A percentile compares a stretch with the other conserved stretches of the same genome.
phyloP scores from a whole-genome alignment of 2,888 invertebrate genomes.

The Acleris laterana region DNA sequence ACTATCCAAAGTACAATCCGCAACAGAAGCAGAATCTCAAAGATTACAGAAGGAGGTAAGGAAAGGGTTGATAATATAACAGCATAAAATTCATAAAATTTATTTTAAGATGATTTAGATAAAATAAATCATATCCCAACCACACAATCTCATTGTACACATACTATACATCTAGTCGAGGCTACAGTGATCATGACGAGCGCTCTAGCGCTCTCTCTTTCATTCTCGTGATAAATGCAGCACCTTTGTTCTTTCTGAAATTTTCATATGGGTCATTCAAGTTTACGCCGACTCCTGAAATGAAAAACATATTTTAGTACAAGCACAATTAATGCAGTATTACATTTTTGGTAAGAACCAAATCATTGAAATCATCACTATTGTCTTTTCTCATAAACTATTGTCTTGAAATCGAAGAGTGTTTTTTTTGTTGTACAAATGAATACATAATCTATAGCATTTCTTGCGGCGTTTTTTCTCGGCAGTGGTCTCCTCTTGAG shows the following conservation, averaged over 20 bases:
- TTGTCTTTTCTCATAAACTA: too few relatives aligned
- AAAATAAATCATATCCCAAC: slow-evolving; percentile 78
- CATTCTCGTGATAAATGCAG: slow-evolving; percentile 97
- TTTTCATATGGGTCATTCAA: slow-evolving; percentile 98
- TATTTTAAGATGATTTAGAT: slow-evolving; percentile 78
- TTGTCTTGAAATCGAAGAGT: too few relatives aligned
- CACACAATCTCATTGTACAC: slow-evolving; percentile 75
- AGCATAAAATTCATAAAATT: slow-evolving; percentile 67
- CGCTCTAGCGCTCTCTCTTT: slow-evolving; percentile 93
- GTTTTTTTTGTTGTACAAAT: too few relatives aligned
- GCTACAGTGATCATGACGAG: slow-evolving; percentile 69
- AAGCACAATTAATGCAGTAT: too few relatives aligned
- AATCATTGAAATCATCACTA: too few relatives aligned
- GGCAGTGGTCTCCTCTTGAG: too few relatives aligned
- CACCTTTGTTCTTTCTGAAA: slow-evolving; percentile 97
- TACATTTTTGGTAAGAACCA: too few relatives aligned
- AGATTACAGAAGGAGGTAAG: not conserved
- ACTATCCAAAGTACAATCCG: too few relatives aligned
- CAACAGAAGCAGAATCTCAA: too few relatives aligned
- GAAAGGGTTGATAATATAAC: slow-evolving; percentile 3
- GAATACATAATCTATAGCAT: too few relatives aligned
- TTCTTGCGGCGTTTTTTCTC: too few relatives aligned
- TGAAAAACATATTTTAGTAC: slow-evolving; percentile 27
- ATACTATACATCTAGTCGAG: slow-evolving; percentile 64
- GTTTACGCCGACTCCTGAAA: slow-evolving; percentile 94